A percentile compares a stretch with the other conserved stretches of the same genome.
phyloP scores from a whole-genome alignment of 2,888 invertebrate species.

The Apodemia duryi region DNA sequence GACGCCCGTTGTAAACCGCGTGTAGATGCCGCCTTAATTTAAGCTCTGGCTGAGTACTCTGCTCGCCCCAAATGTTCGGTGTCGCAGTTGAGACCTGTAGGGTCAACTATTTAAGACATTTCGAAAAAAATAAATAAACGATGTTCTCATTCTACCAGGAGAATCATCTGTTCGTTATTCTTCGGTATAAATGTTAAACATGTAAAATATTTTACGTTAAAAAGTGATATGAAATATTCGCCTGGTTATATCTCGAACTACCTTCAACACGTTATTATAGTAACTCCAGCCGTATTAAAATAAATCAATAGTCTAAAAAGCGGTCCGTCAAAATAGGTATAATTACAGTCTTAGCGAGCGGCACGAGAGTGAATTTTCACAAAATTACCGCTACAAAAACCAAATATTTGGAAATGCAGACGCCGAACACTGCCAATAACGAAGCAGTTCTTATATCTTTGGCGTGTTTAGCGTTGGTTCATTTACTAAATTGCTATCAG shows the following conservation, averaged over 20 bases:
- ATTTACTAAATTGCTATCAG: background rate
- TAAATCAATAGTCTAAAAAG: conserved; percentile 11
- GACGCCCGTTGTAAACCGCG: no score
- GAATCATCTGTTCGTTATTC: no score
- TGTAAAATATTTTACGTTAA: no score
- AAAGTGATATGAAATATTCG: no score
- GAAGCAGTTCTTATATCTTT: conserved; percentile 10
- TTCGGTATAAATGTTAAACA: no score
- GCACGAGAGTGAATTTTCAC: conserved; percentile 1
- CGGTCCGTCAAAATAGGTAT: conserved; percentile 12
- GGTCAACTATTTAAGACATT: no score
- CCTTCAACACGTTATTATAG: background rate
- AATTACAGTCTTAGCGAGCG: conserved; percentile 13
- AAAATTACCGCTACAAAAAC: conserved; percentile 11
- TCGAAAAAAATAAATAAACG: no score
- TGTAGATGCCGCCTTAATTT: no score
- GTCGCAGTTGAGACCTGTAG: no score
- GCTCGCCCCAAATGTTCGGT: no score
- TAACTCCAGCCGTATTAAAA: background rate
- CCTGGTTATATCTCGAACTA: background rate
- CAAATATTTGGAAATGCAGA: conserved; percentile 15
- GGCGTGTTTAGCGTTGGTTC: background rate
- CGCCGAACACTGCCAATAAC: conserved; percentile 12
- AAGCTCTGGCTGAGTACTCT: no score
- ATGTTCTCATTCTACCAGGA: no score